Conservation (phyloP, 2,888 invertebrate genomes). For the Drosophila mayaguana region DNA sequence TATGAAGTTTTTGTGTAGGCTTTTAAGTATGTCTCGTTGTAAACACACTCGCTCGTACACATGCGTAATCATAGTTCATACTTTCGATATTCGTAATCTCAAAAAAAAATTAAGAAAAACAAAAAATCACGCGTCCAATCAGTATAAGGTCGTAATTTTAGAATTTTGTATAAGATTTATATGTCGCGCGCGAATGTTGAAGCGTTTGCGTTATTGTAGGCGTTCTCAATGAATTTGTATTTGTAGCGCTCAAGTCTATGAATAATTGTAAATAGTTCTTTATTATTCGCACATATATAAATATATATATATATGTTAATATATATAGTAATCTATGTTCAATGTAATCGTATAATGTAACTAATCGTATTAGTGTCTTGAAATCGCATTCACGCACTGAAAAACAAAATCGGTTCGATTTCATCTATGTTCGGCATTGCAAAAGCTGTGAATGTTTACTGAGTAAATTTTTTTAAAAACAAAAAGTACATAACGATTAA, state of each 20-base stretch:
- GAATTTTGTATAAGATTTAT: conserved; percentile 47
- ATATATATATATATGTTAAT: conserved; percentile 8
- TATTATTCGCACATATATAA: conserved; percentile 30
- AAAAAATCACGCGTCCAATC: conserved; percentile 57
- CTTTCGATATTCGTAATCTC: conserved; percentile 44
- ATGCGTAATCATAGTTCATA: conserved; percentile 36
- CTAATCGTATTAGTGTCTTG: conserved; percentile 67
- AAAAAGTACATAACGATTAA: conserved; percentile 43
- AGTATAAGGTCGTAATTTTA: conserved; percentile 47
- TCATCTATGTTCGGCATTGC: conserved; percentile 62
- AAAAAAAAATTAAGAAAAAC: conserved; percentile 1
- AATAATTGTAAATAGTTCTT: conserved; percentile 65
- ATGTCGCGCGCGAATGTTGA: conserved; percentile 64
- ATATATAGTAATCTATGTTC: conserved; percentile 41
- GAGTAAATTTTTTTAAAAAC: conserved; percentile 67
- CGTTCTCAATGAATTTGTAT: conserved; percentile 34
- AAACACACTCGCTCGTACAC: conserved; percentile 37
- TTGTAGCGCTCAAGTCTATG: conserved; percentile 31
- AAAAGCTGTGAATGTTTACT: conserved; percentile 80
- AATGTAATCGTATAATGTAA: conserved; percentile 57
- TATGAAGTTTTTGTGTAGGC: conserved; percentile 46
- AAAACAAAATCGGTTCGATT: conserved; percentile 44
- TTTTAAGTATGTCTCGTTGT: conserved; percentile 33
- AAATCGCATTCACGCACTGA: conserved; percentile 67
- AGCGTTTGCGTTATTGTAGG: conserved; percentile 52